Conservation (phyloP, 2,888 invertebrate genomes). For the Drosophila falleni region DNA sequence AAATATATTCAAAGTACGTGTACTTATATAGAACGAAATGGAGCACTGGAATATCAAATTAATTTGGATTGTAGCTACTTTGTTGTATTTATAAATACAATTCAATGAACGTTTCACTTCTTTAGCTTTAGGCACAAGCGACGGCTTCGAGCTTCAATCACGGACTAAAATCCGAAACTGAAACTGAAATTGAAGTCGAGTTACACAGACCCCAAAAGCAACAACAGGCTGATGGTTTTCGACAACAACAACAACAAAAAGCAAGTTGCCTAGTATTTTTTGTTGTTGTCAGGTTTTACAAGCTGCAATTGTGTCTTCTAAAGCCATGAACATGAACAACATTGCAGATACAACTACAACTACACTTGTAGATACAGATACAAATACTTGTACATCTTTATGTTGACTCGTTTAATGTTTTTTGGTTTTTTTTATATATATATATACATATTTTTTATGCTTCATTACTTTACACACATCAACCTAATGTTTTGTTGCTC, state of each 20-base stretch:
- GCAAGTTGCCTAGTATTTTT: background rate
- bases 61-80: background rate
- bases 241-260: constrained; percentile 27
- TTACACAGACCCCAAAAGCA: constrained; percentile 42
- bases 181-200: constrained; percentile 45
- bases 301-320: constrained; percentile 51
- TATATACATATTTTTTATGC: constrained; percentile 28
- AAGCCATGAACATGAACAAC: constrained; percentile 38
- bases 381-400: constrained; percentile 26
- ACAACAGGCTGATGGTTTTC: constrained; percentile 27
- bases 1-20: constrained; percentile 4
- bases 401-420: constrained; percentile 23
- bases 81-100: constrained; percentile 2
- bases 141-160: constrained; percentile 67
- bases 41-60: constrained; percentile 29
- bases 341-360: constrained; percentile 22
- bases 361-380: constrained; percentile 2
- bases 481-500: constrained; percentile 35
- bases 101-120: constrained; percentile 19
- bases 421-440: constrained; percentile 19
- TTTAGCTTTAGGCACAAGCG: constrained; percentile 59
- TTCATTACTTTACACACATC: constrained; percentile 63
- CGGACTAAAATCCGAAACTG: constrained; percentile 63
- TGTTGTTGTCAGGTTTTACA: constrained; percentile 36
- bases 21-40: background rate